phyloP scores from a whole-genome alignment of 2,113 vertebrate species.

The Ictalurus furcatus region DNA sequence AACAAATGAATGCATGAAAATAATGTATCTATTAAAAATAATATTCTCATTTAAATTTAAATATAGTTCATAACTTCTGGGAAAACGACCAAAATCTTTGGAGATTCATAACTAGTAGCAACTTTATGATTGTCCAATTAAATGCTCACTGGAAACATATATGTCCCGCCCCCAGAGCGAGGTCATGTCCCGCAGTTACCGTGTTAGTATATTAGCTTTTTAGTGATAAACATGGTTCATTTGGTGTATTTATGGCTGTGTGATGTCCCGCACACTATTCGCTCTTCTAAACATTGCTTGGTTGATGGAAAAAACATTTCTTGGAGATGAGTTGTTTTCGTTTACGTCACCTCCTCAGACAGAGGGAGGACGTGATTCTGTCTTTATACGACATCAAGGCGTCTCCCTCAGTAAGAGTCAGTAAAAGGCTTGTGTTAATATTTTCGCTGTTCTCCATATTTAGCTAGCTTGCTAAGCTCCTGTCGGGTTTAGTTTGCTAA shows the following conservation, averaged over 20 bases:
- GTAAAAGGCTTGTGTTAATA: neutral
- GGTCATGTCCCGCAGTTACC: neutral
- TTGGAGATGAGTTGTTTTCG: neutral
- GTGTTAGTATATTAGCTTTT: neutral
- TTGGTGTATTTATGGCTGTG: neutral
- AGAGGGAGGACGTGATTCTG: neutral
- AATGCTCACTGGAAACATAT: neutral
- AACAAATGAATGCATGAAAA: too few relatives aligned
- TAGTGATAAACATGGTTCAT: neutral
- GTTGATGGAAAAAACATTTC: neutral
- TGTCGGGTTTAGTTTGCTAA: neutral
- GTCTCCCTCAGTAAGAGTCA: neutral
- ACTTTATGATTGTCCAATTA: neutral
- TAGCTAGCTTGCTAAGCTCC: neutral
- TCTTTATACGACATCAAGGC: too few relatives aligned
- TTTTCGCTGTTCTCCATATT: neutral
- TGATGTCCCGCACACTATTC: neutral
- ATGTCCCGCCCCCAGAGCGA: neutral
- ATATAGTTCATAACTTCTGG: neutral
- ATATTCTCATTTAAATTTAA: neutral
- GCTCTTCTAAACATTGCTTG: neutral
- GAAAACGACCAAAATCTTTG: neutral
- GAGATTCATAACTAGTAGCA: neutral
- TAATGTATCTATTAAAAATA: too few relatives aligned
- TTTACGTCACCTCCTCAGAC: neutral